A percentile compares a stretch with the other conserved stretches of the same genome.
phyloP scores from a whole-genome alignment of 2,888 invertebrate species.

The Andrena hattorfiana region DNA sequence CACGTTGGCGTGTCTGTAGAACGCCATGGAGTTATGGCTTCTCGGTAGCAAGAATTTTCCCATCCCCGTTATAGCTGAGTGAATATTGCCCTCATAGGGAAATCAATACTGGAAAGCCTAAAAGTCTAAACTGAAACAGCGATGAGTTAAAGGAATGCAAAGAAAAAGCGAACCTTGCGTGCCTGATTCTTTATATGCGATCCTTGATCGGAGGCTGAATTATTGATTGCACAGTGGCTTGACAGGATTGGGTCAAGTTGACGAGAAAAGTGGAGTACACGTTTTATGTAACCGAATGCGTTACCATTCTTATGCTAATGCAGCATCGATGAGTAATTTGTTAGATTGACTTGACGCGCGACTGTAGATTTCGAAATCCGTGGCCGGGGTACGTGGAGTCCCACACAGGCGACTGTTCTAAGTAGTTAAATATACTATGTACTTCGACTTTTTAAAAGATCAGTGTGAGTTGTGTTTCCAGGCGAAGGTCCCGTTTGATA shows the following conservation, averaged over 20 bases:
- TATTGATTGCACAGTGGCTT: neutral
- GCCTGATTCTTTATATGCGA: neutral
- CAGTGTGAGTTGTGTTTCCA: too few species aligned
- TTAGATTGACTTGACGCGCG: neutral
- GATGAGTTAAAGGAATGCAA: neutral
- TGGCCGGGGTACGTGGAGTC: neutral
- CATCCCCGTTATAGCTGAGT: neutral
- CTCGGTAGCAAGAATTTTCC: constrained; percentile 17
- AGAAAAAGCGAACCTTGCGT: neutral
- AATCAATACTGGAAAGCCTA: constrained; percentile 10
- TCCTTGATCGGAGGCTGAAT: neutral
- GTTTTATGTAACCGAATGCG: constrained; percentile 2
- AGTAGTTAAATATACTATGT: too few species aligned
- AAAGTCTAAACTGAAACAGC: too few species aligned
- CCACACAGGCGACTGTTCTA: too few species aligned
- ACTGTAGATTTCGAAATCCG: neutral
- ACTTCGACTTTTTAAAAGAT: too few species aligned
- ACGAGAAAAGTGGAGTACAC: constrained; percentile 1
- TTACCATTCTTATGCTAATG: constrained; percentile 4
- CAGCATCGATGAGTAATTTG: neutral
- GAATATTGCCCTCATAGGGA: neutral
- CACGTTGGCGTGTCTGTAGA: constrained; percentile 36
- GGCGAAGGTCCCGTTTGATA: too few species aligned
- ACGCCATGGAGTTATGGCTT: constrained; percentile 47
- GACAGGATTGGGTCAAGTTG: neutral